Evolutionary conservation across 23 tunicate species (phyloP).

Genomic region (Styela clava): DNA sequence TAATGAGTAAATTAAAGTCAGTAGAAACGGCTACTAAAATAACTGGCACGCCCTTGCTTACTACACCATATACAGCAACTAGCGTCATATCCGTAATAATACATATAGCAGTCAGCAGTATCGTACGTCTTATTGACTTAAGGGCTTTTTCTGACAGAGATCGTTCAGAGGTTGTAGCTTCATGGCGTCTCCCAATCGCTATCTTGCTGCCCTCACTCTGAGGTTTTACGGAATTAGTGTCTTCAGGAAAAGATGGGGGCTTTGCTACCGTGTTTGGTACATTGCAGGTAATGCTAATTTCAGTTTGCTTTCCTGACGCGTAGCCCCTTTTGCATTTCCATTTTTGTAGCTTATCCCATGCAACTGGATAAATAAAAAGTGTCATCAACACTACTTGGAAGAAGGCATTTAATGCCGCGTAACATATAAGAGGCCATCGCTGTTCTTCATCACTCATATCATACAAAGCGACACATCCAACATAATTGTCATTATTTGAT

Average conservation of each 20-base stretch:
- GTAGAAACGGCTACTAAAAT: conserved; percentile 44
- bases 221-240: background rate
- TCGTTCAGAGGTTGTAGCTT: background rate
- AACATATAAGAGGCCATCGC: conserved; percentile 51
- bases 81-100: conserved; percentile 50
- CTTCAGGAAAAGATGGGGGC: background rate
- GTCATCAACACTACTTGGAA: conserved; percentile 48
- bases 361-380: conserved; percentile 57
- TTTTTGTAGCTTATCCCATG: conserved; percentile 36
- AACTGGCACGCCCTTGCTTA: conserved; percentile 50
- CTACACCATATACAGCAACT: conserved; percentile 27
- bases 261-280: background rate
- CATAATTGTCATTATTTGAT: background rate
- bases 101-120: conserved; percentile 55
- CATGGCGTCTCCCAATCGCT: conserved; percentile 6
- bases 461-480: conserved; percentile 68
- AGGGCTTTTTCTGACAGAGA: conserved; percentile 17
- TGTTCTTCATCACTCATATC: conserved; percentile 42
- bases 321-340: background rate
- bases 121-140: conserved; percentile 38
- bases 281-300: background rate
- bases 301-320: background rate
- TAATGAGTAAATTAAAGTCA: conserved; percentile 46
- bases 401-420: conserved; percentile 36
- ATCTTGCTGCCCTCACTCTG: background rate